A percentile compares a stretch with the other conserved stretches of the same genome.
Conservation (phyloP, 2,113 vertebrate species). For the Macrotis lagotis region DNA sequence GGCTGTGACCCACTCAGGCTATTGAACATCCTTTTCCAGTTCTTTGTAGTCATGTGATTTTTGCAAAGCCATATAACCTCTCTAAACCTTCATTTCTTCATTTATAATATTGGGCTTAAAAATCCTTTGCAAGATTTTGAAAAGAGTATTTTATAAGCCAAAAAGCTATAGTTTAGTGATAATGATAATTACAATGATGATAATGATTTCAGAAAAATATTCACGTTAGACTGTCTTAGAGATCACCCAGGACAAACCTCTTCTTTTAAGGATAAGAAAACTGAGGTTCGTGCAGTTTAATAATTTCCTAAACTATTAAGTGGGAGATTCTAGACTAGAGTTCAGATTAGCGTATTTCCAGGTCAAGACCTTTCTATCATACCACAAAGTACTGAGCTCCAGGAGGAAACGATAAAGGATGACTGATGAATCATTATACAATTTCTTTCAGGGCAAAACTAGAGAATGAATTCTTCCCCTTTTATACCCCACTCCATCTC, state of each 20-base stretch:
- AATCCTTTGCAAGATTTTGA: neutral
- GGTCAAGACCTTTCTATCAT: neutral
- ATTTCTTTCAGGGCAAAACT: neutral
- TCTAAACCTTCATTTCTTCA: neutral
- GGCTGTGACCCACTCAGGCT: neutral
- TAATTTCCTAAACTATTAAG: neutral
- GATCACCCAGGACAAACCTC: neutral
- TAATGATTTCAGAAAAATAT: neutral
- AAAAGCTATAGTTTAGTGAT: neutral
- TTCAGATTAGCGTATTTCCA: neutral
- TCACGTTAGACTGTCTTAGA: neutral
- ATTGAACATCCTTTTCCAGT: neutral
- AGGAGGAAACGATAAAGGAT: neutral
- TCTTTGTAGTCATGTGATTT: neutral
- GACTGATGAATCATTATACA: neutral
- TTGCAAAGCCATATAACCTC: neutral
- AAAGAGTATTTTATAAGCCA: neutral
- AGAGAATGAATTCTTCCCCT: neutral
- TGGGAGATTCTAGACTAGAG: neutral
- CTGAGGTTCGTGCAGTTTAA: neutral
- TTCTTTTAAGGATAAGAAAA: neutral
- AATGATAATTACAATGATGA: neutral
- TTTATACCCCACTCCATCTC: neutral
- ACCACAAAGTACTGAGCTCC: neutral
- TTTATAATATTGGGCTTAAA: neutral